phyloP scores from a whole-genome alignment of 30 jellyfish, hydroid and myxozoan species.

The Pelagia noctiluca region DNA sequence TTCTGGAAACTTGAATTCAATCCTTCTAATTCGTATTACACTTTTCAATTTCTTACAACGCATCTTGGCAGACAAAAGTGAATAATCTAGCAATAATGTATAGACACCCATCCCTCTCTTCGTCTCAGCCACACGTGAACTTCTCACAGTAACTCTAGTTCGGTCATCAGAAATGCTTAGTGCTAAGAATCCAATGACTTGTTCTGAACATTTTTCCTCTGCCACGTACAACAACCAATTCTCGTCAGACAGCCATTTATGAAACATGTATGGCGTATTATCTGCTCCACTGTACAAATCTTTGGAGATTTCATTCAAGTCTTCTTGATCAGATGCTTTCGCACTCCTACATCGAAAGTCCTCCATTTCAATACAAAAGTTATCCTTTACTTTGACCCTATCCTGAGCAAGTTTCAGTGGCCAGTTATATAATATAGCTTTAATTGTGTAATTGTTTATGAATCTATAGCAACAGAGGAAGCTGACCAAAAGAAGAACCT shows the following conservation, averaged over 20 bases:
- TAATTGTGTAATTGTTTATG: too few relatives aligned
- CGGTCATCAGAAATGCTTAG: constrained; percentile 52
- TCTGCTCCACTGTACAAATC: constrained; percentile 46
- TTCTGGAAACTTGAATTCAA: neutral
- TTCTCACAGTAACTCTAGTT: constrained; percentile 46
- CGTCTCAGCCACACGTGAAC: constrained; percentile 64
- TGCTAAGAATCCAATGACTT: constrained; percentile 54
- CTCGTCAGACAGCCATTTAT: constrained; percentile 49
- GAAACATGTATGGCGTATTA: constrained; percentile 32
- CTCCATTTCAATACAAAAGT: too few relatives aligned
- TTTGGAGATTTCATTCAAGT: constrained; percentile 23
- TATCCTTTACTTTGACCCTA: too few relatives aligned
- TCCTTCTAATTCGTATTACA: neutral
- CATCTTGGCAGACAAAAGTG: constrained; percentile 7
- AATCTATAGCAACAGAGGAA: too few relatives aligned
- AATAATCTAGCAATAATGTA: constrained; percentile 27
- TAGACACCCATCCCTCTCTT: constrained; percentile 56
- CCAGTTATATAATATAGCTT: too few relatives aligned
- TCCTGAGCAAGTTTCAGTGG: too few relatives aligned
- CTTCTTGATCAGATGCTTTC: constrained; percentile 28
- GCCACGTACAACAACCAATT: constrained; percentile 61
- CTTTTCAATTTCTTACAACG: too few relatives aligned
- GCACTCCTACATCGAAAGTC: constrained; percentile 18
- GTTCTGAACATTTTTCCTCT: constrained; percentile 27
- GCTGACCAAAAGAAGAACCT: too few relatives aligned